Evolutionary conservation across 2,888 invertebrate genomes (phyloP), one percentile per base, ranked within the genome.

Genomic region (Drosophila kokeensis): DNA sequence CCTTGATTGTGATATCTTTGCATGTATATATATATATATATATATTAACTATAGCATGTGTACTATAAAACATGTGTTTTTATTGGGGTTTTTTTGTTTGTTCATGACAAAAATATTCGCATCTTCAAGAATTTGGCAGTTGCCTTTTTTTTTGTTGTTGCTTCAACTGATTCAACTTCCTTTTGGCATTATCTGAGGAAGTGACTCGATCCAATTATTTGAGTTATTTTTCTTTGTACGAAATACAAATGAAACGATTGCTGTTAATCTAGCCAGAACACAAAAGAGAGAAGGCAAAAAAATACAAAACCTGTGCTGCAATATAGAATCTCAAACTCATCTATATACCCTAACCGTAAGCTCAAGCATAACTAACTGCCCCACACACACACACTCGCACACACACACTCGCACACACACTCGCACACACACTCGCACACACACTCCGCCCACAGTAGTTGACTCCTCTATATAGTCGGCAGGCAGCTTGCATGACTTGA

Each of bases 401-500:
- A 15, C 36, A 15, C 36, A 5, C 7, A 15, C 36, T 3, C 79
- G n/a, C 6, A 30, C n/a, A 40, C n/a, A 40, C n/a, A n/a, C 4
- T 2, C 11, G 5, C 15, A 15, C 36, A 15, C 36, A 5, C 7
- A 15, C 36, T 3, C 79, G n/a, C 6, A 30, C 29, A 30, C 49
- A 27, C 24, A 45, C 32, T 36, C 57, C 21, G 24, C 68, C 50
- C 50, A 45, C 45, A 30, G 34, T 15, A 32, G 61, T 54, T 61
- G 30, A 15, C 54, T 52, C 24, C 34, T 42, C 42, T 24, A 45
- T 30, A 40, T 45, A 49, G 45, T n/a, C 42, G 82, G 75, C 52
- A 40, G 29, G 65, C 63, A 29, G 88, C 87, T 84, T 82, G 87
- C 86, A 81, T 90, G 89, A 90, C 91, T 91, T 90, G 91, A 90